These are phyloP conservation scores for Busseola fusca DNA, from an alignment of 2,888 invertebrate genomes.

Conservation along the genomic window DNA sequence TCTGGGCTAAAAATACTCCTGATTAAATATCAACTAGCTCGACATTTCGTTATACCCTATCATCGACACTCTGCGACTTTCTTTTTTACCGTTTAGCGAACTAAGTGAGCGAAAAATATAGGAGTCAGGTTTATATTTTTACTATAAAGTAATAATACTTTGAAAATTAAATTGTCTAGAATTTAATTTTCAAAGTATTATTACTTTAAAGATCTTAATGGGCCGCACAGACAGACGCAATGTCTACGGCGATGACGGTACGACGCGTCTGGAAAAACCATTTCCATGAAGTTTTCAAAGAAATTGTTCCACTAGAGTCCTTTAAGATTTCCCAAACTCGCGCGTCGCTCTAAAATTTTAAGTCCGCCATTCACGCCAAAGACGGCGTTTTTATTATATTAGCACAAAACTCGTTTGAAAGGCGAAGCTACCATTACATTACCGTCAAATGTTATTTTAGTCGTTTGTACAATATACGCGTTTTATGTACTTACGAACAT, in stretches of 20 bases:
- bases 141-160: too few species aligned
- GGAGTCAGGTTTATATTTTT: background rate
- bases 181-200: conserved; percentile 6
- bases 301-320: background rate
- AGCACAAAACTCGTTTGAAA: conserved; percentile 13
- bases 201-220: conserved; percentile 8
- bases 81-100: background rate
- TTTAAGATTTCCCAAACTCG: conserved; percentile 13
- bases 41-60: conserved; percentile 9
- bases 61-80: background rate
- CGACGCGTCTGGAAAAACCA: background rate
- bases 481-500: conserved; percentile 21
- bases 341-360: conserved; percentile 32
- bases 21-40: background rate
- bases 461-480: conserved; percentile 3
- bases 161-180: too few species aligned
- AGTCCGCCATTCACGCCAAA: conserved; percentile 17
- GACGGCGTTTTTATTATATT: conserved; percentile 31
- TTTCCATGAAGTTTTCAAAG: background rate
- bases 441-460: conserved; percentile 27
- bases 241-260: background rate
- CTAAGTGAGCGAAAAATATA: background rate
- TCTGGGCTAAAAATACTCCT: background rate
- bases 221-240: background rate
- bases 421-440: conserved; percentile 24